Evolutionary conservation across 2,797 vertebrate species (phyloP).

Genomic region (Crax fasciolata): DNA sequence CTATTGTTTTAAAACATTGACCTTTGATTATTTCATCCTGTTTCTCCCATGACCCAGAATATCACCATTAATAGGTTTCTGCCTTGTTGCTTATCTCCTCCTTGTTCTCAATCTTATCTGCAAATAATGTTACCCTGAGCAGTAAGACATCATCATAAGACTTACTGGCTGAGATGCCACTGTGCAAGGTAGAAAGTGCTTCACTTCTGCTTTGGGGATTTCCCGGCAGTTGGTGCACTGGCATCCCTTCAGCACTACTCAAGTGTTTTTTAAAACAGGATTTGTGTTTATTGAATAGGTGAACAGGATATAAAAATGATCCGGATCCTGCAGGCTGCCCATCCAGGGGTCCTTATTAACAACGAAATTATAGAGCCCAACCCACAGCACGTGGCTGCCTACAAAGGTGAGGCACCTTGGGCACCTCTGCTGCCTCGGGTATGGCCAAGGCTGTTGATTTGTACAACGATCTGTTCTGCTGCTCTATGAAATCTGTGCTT

Average conservation of each 20-base stretch:
- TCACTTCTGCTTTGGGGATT: neutral
- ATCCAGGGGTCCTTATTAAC: conserved; percentile 56
- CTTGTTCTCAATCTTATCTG: neutral
- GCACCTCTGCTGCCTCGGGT: neutral
- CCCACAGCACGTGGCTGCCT: conserved; percentile 65
- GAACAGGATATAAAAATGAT: conserved; percentile 79
- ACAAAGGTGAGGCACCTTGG: conserved; percentile 59
- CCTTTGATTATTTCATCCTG: neutral
- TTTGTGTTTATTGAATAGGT: conserved; percentile 38
- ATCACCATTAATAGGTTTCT: neutral
- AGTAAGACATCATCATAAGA: rapidly evolving
- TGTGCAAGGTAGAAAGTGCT: neutral
- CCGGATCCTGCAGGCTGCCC: conserved; percentile 61
- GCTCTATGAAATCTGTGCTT: neutral
- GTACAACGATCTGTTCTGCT: neutral
- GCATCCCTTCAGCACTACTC: neutral
- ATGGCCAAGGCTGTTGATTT: rapidly evolving
- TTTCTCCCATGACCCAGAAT: neutral
- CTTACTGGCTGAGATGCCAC: neutral
- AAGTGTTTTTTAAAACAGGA: neutral
- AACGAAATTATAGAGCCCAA: conserved; percentile 73
- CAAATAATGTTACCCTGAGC: neutral
- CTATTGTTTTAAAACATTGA: neutral
- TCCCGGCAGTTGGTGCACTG: rapidly evolving
- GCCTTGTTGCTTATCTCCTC: neutral